Evolutionary conservation across 2,113 vertebrate species (phyloP).

Genomic region (Ptilonorhynchus violaceus): DNA sequence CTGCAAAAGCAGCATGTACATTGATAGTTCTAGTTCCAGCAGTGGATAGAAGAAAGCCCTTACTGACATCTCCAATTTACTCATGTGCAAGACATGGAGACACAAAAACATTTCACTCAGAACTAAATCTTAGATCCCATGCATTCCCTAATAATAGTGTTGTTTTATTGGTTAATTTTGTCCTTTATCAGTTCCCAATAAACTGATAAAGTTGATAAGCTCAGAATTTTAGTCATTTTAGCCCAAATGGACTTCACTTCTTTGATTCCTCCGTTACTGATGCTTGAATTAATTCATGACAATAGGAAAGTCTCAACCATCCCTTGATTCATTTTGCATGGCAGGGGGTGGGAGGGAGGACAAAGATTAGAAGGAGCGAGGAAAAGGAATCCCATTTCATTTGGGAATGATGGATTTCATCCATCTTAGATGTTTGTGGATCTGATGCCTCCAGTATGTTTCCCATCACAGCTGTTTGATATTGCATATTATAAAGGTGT

Average conservation of each 20-base stretch:
- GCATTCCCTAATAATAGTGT: rapidly evolving
- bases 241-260: neutral
- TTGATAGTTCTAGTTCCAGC: neutral
- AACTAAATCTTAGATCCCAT: neutral
- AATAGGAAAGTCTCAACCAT: neutral
- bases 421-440: neutral
- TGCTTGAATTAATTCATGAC: neutral
- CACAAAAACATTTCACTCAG: neutral
- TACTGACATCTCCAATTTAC: neutral
- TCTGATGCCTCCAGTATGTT: neutral
- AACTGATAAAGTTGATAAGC: neutral
- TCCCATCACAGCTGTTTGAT: neutral
- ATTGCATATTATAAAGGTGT: neutral
- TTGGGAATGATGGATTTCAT: neutral
- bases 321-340: neutral
- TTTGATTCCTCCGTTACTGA: neutral
- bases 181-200: neutral
- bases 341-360: rapidly evolving
- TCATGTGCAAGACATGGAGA: neutral
- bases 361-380: neutral
- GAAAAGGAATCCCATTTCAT: neutral
- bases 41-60: neutral
- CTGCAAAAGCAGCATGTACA: neutral
- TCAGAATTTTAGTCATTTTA: neutral
- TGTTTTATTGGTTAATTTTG: neutral